Conservation (phyloP, 2,113 vertebrate species). For the Nipponia nippon region DNA sequence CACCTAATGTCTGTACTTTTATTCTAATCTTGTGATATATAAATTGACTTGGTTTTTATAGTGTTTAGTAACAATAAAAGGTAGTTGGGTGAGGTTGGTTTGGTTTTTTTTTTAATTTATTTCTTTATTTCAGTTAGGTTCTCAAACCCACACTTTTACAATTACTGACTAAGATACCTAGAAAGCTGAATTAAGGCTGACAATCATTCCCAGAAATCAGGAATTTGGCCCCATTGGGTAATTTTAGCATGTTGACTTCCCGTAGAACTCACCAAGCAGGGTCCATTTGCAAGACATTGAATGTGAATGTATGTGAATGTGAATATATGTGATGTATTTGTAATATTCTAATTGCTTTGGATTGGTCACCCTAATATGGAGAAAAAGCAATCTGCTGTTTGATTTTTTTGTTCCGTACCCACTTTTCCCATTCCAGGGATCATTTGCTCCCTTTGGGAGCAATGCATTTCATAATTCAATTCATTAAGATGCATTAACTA, state of each 20-base stretch:
- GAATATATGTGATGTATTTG: background rate
- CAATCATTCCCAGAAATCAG: background rate
- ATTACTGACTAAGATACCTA: background rate
- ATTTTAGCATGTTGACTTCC: background rate
- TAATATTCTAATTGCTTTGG: background rate
- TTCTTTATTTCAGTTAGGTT: background rate
- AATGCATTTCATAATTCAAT: conserved; percentile 46
- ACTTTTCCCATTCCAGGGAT: conserved; percentile 41
- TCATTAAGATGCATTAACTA: conserved; percentile 62
- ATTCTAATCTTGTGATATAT: background rate
- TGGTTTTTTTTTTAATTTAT: background rate
- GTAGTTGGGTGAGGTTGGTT: background rate
- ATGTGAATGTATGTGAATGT: background rate
- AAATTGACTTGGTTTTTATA: background rate
- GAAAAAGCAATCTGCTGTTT: background rate
- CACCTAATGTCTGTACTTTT: background rate
- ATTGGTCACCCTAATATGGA: background rate
- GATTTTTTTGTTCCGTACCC: background rate
- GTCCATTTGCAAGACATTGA: background rate
- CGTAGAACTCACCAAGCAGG: background rate
- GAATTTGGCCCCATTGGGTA: background rate
- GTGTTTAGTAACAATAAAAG: background rate
- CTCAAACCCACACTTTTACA: background rate
- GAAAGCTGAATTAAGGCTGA: background rate
- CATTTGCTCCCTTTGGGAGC: conserved; percentile 35